Evolutionary conservation across 1,140 invertebrate genomes (phyloP), one percentile per base, ranked within the genome.

Genomic region (Parapsyche elsis): DNA sequence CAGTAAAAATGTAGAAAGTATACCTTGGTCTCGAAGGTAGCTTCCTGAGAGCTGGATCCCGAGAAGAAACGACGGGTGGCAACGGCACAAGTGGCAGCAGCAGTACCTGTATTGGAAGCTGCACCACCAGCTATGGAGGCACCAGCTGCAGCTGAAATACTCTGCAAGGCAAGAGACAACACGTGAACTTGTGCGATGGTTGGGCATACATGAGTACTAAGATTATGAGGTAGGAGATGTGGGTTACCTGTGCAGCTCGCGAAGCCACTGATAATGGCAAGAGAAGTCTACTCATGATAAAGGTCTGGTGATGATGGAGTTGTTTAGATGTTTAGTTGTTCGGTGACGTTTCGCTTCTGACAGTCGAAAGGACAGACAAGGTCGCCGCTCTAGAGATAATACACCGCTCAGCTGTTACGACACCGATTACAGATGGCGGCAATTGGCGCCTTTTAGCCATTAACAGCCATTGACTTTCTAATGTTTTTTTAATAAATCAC

Each of bases 1-100:
- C n/a, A n/a, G 30, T 7, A 38, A 38, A 38, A 10, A 59, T 59
- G 5, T n/a, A 21, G 24, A 70, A 19, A 21, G 4, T 7, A 19
- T 71, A 77, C 75, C 53, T 77, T 77, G 2, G 75, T 77, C 44
- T 77, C 75, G 19, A 77, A 77, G 30, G 75, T 26, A 23, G 75
- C 75, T 38, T 77, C 75, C 9, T 49, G 49, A 46, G 57, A 23
- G n/a, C 75, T 26, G 57, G 71, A 73, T 9, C 64, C 64, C 9
- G 49, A 75, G 23, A 77, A 77, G 26, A 64, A 64, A 2, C 75
- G 75, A n/a, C 57, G 57, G 14, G 49, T 26, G 67, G 26, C 9
- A 5, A 53, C 14, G 71, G 44, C 30, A 16, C 38, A 46, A 9
- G 46, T 16, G 9, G 38, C 38, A 1, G 71, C 38, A 10, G 24